These are phyloP conservation scores for Bombycilla garrulus DNA, from an alignment of 2,113 vertebrate species.

Conservation along the genomic window DNA sequence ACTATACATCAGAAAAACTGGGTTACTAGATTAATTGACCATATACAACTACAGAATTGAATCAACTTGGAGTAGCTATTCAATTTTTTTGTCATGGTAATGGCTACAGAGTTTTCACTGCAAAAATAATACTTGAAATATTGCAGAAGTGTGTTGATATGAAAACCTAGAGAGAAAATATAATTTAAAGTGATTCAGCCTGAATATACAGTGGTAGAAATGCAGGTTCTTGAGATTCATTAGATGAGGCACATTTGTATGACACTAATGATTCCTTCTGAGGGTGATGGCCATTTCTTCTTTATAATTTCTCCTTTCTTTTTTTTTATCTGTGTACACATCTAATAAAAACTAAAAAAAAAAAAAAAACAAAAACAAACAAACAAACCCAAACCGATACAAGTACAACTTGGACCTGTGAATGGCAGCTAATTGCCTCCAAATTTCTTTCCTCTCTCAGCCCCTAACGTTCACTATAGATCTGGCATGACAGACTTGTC, in stretches of 20 bases:
- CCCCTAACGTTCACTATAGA: not conserved
- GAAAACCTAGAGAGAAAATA: not conserved
- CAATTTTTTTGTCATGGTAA: not conserved
- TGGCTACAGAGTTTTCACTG: not conserved
- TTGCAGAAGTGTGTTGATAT: not conserved
- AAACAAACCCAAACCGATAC: not conserved
- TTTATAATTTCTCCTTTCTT: not conserved
- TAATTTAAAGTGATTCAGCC: not conserved
- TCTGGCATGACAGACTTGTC: not conserved
- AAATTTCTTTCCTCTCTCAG: not conserved
- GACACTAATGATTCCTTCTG: not conserved
- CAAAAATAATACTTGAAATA: not conserved
- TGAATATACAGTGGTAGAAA: not conserved
- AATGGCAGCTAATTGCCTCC: not conserved
- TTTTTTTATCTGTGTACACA: not conserved
- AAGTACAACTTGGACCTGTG: not conserved
- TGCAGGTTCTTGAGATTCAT: not conserved
- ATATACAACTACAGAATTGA: not conserved
- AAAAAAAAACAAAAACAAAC: not conserved
- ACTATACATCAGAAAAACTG: not conserved
- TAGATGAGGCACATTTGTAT: not conserved
- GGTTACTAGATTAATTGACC: not conserved
- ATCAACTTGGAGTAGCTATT: not conserved
- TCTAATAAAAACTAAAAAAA: not conserved
- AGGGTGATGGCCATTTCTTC: not conserved